Evolutionary conservation across 1,140 invertebrate species (phyloP), one percentile per base, ranked within the genome.

Genomic region (Pseudomyrmex concolor): DNA sequence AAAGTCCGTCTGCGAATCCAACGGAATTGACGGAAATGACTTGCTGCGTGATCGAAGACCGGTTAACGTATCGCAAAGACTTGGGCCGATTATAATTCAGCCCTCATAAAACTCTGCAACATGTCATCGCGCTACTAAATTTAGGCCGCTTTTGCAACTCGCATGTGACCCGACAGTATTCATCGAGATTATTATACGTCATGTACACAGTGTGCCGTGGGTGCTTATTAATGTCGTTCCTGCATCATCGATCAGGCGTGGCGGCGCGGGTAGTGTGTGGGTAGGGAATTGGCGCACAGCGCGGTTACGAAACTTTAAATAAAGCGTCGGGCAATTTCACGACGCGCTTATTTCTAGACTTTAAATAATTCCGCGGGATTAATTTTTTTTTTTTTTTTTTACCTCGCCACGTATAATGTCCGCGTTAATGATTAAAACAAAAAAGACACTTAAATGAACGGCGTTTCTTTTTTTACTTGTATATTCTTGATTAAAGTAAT

Each of bases 191-290:
- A 87, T 87, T 85, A 84, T 84, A 51, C 80, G 45, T 68, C 85
- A 64, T 83, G 80, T 83, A 86, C 72, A 84, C 67, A 82, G 80
- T 86, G 83, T 72, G 54, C 84, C 67, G 70, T 86, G 64, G 71
- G 68, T 86, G 78, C 86, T 86, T 87, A 87, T 87, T 86, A 87
- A 73, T 78, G 85, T 87, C 86, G 86, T 86, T 84, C 80, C 80
- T 87, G 67, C 85, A 67, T 86, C 85, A 87, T 87, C 80, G 84
- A 86, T 81, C 85, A 72, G 72, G 45, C 80, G 22, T 25, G 70
- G 57, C 80, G 48, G 76, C 51, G 22, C n/a, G 54, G 34, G 34
- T 34, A 34, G 34, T 34, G 34, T 34, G 34, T 34, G 34, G 4
- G 66, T 70, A 80, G 76, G 71, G 71, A 80, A 80, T 80, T 80